These are phyloP conservation scores for Limnothrissa miodon DNA, from an alignment of 2,113 vertebrate species.

Conservation along the genomic window DNA sequence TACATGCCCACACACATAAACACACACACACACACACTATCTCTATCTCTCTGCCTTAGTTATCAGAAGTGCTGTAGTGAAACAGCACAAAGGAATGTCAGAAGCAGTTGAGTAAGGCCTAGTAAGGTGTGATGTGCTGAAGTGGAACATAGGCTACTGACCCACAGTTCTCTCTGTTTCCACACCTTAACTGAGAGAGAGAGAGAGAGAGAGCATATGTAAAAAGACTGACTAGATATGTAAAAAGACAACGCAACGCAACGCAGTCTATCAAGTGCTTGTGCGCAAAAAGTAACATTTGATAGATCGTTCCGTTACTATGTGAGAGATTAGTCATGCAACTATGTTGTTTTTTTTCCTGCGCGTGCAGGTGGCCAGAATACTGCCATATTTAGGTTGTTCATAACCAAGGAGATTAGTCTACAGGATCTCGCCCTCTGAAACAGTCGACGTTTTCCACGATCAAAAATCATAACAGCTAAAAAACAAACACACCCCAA, in stretches of 20 bases:
- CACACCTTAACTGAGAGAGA: neutral
- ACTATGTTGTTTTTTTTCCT: neutral
- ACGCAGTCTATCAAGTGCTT: neutral
- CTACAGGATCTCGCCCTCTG: neutral
- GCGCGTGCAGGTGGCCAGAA: neutral
- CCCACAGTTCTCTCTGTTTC: neutral
- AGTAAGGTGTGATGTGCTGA: conserved; percentile 7
- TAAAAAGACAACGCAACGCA: neutral
- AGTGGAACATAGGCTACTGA: conserved; percentile 14
- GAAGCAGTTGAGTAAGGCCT: neutral
- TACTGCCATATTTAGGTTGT: conserved; percentile 6
- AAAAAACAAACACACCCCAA: neutral
- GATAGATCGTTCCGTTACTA: neutral
- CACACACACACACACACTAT: conserved; percentile 15
- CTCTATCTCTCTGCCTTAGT: neutral
- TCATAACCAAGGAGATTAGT: neutral
- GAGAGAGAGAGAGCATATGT: neutral
- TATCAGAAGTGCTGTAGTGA: neutral
- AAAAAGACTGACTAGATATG: too few species aligned
- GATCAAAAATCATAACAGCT: neutral
- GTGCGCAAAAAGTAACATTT: neutral
- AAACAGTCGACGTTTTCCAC: neutral
- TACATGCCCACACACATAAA: neutral
- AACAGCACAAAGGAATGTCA: neutral
- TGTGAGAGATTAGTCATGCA: neutral